phyloP scores from a whole-genome alignment of 2,888 invertebrate species.

The Chaetoderma sp. region DNA sequence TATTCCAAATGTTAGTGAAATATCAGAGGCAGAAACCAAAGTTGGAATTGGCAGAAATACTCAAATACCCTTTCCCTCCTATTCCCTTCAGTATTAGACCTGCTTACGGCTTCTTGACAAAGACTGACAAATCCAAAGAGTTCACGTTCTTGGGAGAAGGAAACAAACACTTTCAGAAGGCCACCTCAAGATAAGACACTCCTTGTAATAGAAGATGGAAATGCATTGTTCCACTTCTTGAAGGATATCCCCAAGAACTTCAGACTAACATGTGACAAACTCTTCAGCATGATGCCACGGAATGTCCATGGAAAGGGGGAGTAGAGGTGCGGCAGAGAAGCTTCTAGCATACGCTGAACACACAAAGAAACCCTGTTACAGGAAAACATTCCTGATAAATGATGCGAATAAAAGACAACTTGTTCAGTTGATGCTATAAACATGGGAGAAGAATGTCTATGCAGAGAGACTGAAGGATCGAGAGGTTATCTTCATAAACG shows the following conservation, averaged over 20 bases:
- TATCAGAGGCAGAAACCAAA: too few species aligned
- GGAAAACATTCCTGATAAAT: constrained; percentile 20
- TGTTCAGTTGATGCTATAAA: constrained; percentile 9
- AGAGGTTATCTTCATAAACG: too few species aligned
- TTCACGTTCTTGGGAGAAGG: too few species aligned
- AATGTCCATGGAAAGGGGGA: constrained; percentile 14
- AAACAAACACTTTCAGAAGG: too few species aligned
- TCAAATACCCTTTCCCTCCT: too few species aligned
- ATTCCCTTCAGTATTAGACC: too few species aligned
- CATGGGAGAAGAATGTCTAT: too few species aligned
- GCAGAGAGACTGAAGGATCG: too few species aligned
- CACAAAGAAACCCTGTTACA: constrained; percentile 19
- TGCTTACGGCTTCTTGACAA: too few species aligned
- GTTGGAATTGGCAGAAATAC: too few species aligned
- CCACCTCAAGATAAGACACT: not conserved
- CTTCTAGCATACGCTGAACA: constrained; percentile 3
- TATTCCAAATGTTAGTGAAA: too few species aligned
- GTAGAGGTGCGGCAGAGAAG: constrained; percentile 14
- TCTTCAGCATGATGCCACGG: constrained; percentile 25
- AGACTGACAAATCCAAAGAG: too few species aligned
- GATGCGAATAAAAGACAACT: constrained; percentile 10
- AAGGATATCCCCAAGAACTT: constrained; percentile 21
- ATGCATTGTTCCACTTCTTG: constrained; percentile 24
- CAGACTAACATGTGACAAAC: constrained; percentile 14
- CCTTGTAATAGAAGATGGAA: constrained; percentile 17